These are phyloP conservation scores for Tarsius wallacei DNA, from an alignment of 2,797 vertebrate species.

Conservation along the genomic window DNA sequence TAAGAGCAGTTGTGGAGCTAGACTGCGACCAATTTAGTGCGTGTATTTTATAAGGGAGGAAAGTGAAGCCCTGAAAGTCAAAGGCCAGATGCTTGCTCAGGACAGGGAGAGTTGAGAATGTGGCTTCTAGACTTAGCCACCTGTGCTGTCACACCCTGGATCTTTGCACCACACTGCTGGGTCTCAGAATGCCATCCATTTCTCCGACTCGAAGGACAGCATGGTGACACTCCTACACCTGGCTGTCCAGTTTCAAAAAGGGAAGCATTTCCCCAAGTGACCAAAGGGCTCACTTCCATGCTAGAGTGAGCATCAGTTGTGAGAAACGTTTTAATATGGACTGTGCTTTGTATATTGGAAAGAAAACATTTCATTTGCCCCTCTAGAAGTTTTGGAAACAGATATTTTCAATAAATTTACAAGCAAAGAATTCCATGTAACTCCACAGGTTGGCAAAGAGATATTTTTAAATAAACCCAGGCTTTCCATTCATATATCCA, in stretches of 20 bases:
- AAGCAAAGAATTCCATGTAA: not conserved
- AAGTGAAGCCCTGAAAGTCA: accelerated
- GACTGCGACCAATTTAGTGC: accelerated
- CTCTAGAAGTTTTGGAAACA: not conserved
- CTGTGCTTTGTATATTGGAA: not conserved
- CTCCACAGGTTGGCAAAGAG: not conserved
- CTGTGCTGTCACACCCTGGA: accelerated
- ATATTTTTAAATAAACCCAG: slow-evolving; percentile 31
- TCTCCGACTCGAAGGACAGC: not conserved
- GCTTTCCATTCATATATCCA: slow-evolving; percentile 27
- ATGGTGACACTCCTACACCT: accelerated
- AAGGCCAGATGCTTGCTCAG: not conserved
- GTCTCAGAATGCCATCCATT: too few relatives aligned
- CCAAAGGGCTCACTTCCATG: not conserved
- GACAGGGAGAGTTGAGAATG: accelerated
- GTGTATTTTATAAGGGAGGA: not conserved
- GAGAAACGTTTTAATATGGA: not conserved
- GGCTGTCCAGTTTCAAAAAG: not conserved
- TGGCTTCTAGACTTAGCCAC: not conserved
- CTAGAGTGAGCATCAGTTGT: not conserved
- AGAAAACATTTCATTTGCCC: slow-evolving; percentile 40
- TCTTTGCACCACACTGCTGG: not conserved
- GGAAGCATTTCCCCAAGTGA: not conserved
- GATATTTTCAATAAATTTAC: slow-evolving; percentile 16
- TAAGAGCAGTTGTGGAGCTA: not conserved